Percentiles rank a stretch among this genome's conserved stretches.
These are phyloP conservation scores for Heteromyza rotundicornis DNA, from an alignment of 2,888 invertebrate species.

Conservation along the genomic window DNA sequence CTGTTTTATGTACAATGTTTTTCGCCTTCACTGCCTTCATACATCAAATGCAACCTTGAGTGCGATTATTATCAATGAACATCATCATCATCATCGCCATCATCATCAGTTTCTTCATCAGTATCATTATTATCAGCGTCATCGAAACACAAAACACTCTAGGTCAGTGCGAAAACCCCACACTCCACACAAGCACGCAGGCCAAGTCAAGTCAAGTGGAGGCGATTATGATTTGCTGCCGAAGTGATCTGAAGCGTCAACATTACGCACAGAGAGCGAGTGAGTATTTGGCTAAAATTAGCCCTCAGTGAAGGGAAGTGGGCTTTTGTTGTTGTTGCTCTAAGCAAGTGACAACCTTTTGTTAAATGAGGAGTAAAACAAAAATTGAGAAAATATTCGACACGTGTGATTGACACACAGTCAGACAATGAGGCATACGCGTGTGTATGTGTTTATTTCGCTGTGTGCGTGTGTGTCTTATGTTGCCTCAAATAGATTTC, in stretches of 20 bases:
- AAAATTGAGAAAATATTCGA: not conserved
- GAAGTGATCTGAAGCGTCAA: not conserved
- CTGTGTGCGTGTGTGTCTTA: too few relatives aligned
- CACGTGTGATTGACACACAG: not conserved
- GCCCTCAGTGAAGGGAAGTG: not conserved
- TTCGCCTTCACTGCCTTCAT: not conserved
- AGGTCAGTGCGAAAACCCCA: not conserved
- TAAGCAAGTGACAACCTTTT: not conserved
- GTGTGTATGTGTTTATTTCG: not conserved
- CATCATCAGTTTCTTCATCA: too few relatives aligned
- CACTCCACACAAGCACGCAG: not conserved
- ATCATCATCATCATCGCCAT: not conserved
- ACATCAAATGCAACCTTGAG: slow-evolving; percentile 3
- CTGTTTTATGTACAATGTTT: not conserved
- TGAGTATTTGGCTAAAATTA: too few relatives aligned
- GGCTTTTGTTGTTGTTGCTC: not conserved
- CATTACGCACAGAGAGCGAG: not conserved
- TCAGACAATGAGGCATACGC: not conserved
- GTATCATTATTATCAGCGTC: not conserved
- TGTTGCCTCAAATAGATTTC: too few relatives aligned
- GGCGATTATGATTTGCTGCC: not conserved
- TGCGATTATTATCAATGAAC: not conserved
- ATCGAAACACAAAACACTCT: not conserved
- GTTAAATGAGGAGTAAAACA: not conserved
- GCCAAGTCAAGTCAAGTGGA: not conserved